Percentiles rank a stretch among this genome's conserved stretches.
phyloP scores from a whole-genome alignment of 2,888 invertebrate species.

The Criorhina ranunculi region DNA sequence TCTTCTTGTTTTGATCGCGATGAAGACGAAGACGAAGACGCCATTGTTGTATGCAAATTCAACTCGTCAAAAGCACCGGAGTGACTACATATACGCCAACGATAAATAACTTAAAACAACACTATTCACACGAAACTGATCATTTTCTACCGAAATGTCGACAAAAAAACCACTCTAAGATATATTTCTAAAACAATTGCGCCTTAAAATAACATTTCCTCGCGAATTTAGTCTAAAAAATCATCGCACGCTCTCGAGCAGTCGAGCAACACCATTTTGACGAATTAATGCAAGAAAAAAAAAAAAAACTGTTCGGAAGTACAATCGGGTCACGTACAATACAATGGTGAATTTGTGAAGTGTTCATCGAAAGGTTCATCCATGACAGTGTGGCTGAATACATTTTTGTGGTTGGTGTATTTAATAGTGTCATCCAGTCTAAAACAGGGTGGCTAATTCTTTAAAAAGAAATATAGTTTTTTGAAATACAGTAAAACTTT shows the following conservation, averaged over 20 bases:
- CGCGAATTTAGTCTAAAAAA: constrained; percentile 54
- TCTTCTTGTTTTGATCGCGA: constrained; percentile 75
- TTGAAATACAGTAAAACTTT: no score
- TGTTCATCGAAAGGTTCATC: constrained; percentile 53
- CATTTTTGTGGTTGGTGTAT: constrained; percentile 39
- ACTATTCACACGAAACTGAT: constrained; percentile 68
- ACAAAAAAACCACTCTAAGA: constrained; percentile 43
- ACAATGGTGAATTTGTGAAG: constrained; percentile 67
- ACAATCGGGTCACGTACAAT: constrained; percentile 76
- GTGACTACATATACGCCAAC: constrained; percentile 74
- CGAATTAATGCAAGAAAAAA: constrained; percentile 61
- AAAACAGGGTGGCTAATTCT: neutral
- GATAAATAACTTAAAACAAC: constrained; percentile 72
- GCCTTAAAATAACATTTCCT: constrained; percentile 62
- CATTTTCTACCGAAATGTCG: constrained; percentile 49
- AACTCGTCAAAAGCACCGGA: constrained; percentile 74
- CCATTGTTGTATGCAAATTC: constrained; percentile 77
- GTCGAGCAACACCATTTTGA: constrained; percentile 76
- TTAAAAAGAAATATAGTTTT: neutral
- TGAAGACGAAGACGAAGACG: constrained; percentile 70
- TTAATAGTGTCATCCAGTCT: constrained; percentile 30
- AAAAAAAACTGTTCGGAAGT: constrained; percentile 74
- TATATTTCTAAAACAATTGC: constrained; percentile 54
- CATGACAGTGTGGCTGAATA: constrained; percentile 46
- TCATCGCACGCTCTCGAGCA: constrained; percentile 73